Percentiles rank a stretch among this genome's conserved stretches.
Conservation (phyloP, 2,888 invertebrate species). For the Abscondita cerata region DNA sequence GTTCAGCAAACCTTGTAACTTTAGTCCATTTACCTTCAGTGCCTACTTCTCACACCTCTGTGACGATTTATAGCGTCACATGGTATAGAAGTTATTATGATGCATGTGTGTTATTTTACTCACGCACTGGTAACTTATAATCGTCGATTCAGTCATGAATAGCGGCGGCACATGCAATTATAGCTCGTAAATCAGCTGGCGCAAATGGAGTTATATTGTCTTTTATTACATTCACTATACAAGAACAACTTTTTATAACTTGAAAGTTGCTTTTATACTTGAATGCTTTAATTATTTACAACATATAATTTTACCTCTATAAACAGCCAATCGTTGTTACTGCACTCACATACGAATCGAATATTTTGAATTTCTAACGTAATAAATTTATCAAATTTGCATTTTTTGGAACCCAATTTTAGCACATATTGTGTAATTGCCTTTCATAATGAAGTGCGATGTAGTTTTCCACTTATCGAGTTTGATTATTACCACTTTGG, state of each 20-base stretch:
- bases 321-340: neutral
- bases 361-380: too few relatives aligned
- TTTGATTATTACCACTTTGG: too few relatives aligned
- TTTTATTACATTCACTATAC: slow-evolving; percentile 43
- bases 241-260: slow-evolving; percentile 29
- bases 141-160: slow-evolving; percentile 50
- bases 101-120: slow-evolving; percentile 49
- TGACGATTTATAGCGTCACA: slow-evolving; percentile 41
- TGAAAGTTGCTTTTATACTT: slow-evolving; percentile 14
- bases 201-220: slow-evolving; percentile 55
- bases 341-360: neutral
- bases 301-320: slow-evolving; percentile 8
- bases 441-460: too few relatives aligned
- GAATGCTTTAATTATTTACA: slow-evolving; percentile 6
- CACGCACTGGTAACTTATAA: slow-evolving; percentile 51
- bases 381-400: too few relatives aligned
- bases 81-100: slow-evolving; percentile 47
- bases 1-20: slow-evolving; percentile 30
- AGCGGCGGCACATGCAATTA: slow-evolving; percentile 56
- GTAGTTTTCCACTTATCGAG: too few relatives aligned
- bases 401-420: too few relatives aligned
- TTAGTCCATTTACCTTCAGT: slow-evolving; percentile 27
- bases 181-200: slow-evolving; percentile 53
- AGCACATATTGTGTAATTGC: too few relatives aligned
- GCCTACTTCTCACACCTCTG: slow-evolving; percentile 26